phyloP scores from a whole-genome alignment of 2,797 vertebrate genomes.

The Spatula versicolor region DNA sequence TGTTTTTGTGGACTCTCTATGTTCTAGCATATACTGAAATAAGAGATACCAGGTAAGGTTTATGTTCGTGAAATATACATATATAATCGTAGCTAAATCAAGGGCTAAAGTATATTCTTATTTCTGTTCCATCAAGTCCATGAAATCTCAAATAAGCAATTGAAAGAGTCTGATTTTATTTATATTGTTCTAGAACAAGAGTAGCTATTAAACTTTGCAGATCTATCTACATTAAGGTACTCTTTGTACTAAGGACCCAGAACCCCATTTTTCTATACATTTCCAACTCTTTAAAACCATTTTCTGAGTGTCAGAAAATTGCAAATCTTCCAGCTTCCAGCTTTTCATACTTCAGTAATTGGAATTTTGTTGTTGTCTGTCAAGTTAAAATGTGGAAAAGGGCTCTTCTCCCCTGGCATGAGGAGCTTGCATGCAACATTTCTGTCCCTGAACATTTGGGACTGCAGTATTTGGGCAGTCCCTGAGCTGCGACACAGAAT shows the following conservation, averaged over 20 bases:
- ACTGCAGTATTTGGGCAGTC: not conserved
- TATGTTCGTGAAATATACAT: not conserved
- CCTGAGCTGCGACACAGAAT: not conserved
- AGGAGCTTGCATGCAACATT: not conserved
- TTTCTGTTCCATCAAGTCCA: not conserved
- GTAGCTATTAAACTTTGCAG: not conserved
- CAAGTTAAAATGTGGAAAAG: not conserved
- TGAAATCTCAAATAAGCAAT: not conserved
- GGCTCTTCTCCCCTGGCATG: fast-evolving
- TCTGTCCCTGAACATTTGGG: not conserved
- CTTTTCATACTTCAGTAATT: not conserved
- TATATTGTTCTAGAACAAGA: not conserved
- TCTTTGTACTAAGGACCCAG: not conserved
- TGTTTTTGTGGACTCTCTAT: not conserved
- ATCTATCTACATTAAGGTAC: not conserved
- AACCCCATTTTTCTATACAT: not conserved
- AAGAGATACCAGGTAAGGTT: not conserved
- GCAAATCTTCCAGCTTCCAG: not conserved
- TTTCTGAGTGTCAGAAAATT: not conserved
- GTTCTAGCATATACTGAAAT: not conserved
- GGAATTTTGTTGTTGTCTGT: not conserved
- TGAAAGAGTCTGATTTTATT: not conserved
- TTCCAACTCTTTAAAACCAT: not conserved
- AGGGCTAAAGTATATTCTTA: not conserved
- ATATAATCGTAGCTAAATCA: not conserved